Evolutionary conservation across 2,888 invertebrate genomes (phyloP), one percentile per base, ranked within the genome.

Genomic region (Ptilodon capucinus): DNA sequence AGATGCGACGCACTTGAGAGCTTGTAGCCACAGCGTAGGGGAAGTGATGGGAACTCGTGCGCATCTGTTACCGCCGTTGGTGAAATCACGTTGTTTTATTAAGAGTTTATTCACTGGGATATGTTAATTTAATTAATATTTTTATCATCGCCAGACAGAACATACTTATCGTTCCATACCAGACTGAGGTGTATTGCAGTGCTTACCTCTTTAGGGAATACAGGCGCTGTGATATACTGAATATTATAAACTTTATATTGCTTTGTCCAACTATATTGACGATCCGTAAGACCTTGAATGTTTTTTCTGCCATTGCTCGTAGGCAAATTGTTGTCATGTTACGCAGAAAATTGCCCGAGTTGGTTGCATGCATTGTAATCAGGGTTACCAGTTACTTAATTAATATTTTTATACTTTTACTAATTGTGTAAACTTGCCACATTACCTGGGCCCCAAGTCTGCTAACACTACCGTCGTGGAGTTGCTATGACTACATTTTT

Each of bases 1-100:
- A 88, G 85, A 87, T 87, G 87, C 71, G 68, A 60, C 66, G 72
- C 86, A 86, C 85, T 86, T 85, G 87, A 79, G 70, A 48, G 51
- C 60, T n/a, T n/a, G n/a, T n/a, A n/a, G n/a, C n/a, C n/a, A n/a
- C n/a, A n/a, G 72, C 64, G 74, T 71, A 69, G 74, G 78, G 78
- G 70, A 70, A 72, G 80, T 71, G 77, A 77, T 84, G 86, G 85
- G 86, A 86, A 80, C 76, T 61, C 55, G 19, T 36, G 54, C 54
- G 46, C 60, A 60, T 60, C 60, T 60, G 60, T 46, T 48, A 40
- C 28, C 28, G n/a, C 38, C 2, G 34, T 9, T 8, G 13, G 16
- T 35, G n/a, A 35, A 35, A 35, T 35, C 35, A 35, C 35, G 35
- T 32, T 32, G 32, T 32, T 32, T 14, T 32, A 14, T 14, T 28